These are phyloP conservation scores for Crypturellus undulatus DNA, from an alignment of 2,113 vertebrate species.

Conservation along the genomic window DNA sequence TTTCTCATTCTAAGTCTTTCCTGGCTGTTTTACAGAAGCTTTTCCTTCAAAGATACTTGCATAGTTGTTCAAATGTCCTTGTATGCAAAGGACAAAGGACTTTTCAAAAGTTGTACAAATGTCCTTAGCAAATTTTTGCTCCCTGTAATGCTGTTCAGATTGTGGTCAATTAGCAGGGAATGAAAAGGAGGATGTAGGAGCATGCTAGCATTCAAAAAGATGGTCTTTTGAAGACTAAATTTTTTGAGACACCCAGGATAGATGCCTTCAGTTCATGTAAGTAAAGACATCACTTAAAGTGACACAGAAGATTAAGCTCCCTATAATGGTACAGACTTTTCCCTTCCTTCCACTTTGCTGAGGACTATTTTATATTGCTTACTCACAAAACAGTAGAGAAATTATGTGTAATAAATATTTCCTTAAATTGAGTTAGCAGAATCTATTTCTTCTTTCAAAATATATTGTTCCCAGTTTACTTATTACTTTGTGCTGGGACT, in stretches of 20 bases:
- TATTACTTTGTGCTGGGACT: slow-evolving; percentile 62
- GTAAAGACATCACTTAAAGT: slow-evolving; percentile 25
- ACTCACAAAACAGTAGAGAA: slow-evolving; percentile 69
- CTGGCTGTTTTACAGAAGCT: not conserved
- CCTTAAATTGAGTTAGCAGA: slow-evolving; percentile 66
- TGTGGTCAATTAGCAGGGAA: not conserved
- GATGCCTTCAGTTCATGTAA: slow-evolving; percentile 6
- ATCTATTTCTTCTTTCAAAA: slow-evolving; percentile 66
- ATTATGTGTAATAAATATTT: slow-evolving; percentile 69
- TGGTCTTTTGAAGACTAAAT: not conserved
- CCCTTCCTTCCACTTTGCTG: not conserved
- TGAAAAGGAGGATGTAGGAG: not conserved
- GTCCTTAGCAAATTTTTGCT: not conserved
- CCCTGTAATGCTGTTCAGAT: not conserved
- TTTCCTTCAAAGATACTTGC: not conserved
- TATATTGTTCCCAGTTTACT: slow-evolving; percentile 70
- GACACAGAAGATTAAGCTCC: slow-evolving; percentile 39
- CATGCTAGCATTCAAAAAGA: not conserved
- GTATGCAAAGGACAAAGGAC: too few species aligned
- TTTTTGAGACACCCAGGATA: not conserved
- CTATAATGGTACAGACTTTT: slow-evolving; percentile 24
- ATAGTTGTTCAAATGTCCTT: not conserved
- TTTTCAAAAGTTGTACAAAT: not conserved
- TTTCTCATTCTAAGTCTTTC: not conserved
- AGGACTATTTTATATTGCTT: slow-evolving; percentile 54